A percentile compares a stretch with the other conserved stretches of the same genome.
Conservation (phyloP, 2,888 invertebrate genomes). For the Aleiodes alternator region DNA sequence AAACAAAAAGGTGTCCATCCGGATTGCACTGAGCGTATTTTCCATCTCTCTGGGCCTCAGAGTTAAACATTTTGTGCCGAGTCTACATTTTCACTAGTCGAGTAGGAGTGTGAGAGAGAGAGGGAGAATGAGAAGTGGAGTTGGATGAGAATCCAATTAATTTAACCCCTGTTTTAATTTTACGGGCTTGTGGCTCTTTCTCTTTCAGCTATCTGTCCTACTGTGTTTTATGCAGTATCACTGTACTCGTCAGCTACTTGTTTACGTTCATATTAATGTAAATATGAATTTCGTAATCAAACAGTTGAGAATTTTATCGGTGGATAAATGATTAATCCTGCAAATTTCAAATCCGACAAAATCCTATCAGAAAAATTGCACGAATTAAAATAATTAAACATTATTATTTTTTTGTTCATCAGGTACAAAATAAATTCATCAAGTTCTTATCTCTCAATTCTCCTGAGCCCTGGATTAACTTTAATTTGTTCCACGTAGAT, state of each 20-base stretch:
- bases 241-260: constrained; percentile 8
- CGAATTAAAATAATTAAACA: too few species aligned
- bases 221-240: constrained; percentile 4
- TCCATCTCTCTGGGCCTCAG: constrained; percentile 34
- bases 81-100: constrained; percentile 33
- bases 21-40: constrained; percentile 43
- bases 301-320: background rate
- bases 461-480: background rate
- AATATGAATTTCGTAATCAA: constrained; percentile 7
- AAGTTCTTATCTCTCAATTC: background rate
- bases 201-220: background rate
- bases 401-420: too few species aligned
- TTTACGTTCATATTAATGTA: constrained; percentile 12
- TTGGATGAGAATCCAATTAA: constrained; percentile 51
- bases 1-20: constrained; percentile 43
- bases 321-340: too few species aligned
- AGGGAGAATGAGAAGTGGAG: background rate
- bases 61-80: constrained; percentile 40
- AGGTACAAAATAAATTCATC: too few species aligned
- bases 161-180: constrained; percentile 51
- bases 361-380: too few species aligned
- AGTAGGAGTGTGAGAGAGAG: background rate
- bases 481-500: background rate
- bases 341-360: too few species aligned
- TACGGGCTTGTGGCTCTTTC: constrained; percentile 43